Percentiles rank a stretch among this genome's conserved stretches.
Evolutionary conservation across 1,140 invertebrate species (phyloP).

Genomic region (Conus ventricosus): DNA sequence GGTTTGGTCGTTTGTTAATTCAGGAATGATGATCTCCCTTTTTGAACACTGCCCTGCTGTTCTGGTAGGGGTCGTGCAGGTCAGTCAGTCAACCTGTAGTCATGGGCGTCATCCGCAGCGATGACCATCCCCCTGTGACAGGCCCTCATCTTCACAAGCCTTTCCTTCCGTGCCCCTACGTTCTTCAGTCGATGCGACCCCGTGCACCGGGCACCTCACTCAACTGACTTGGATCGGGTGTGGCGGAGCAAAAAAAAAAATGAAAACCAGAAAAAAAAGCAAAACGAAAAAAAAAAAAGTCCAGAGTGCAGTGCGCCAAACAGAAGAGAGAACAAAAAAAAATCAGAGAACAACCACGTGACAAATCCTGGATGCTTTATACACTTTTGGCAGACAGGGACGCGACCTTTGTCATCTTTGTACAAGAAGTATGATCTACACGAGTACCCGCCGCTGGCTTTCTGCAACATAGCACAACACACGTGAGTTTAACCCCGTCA

Average conservation of each 20-base stretch:
- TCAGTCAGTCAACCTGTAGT: too few relatives aligned
- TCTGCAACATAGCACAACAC: conserved; percentile 24
- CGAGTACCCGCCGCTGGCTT: background rate
- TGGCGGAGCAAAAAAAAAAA: conserved; percentile 29
- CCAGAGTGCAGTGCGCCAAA: background rate
- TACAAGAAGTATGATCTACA: conserved; percentile 32
- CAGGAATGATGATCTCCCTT: background rate
- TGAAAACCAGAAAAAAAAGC: too few relatives aligned
- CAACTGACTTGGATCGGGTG: background rate
- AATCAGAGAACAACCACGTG: conserved; percentile 17
- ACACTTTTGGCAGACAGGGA: conserved; percentile 33
- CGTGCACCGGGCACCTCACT: background rate
- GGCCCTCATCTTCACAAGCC: too few relatives aligned
- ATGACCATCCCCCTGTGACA: too few relatives aligned
- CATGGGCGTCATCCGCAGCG: too few relatives aligned
- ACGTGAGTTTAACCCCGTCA: background rate
- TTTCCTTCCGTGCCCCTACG: too few relatives aligned
- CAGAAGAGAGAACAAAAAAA: background rate
- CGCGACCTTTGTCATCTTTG: conserved; percentile 25
- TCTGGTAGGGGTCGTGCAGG: background rate
- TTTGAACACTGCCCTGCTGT: background rate
- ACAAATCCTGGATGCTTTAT: conserved; percentile 19
- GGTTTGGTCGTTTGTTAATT: too few relatives aligned
- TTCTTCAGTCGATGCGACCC: too few relatives aligned
- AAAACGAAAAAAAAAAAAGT: background rate